These are phyloP conservation scores for Acronicta leporina DNA, from an alignment of 2,888 invertebrate species.

Conservation along the genomic window DNA sequence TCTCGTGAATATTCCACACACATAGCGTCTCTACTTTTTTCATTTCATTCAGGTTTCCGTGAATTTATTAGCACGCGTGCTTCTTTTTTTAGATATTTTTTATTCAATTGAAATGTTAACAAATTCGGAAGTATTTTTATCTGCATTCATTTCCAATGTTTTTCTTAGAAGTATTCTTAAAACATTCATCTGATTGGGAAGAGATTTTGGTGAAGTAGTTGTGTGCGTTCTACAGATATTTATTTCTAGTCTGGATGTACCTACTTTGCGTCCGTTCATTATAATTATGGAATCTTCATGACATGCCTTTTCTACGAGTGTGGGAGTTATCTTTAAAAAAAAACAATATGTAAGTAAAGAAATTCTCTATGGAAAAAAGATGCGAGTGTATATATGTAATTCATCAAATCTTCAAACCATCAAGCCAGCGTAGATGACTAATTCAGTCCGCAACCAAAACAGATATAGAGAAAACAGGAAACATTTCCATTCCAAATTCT, in stretches of 20 bases:
- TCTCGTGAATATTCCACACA: constrained; percentile 32
- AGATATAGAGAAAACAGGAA: constrained; percentile 9
- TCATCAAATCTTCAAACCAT: neutral
- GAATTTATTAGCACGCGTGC: neutral
- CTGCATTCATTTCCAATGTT: too few species aligned
- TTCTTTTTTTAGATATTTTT: constrained; percentile 8
- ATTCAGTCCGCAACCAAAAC: neutral
- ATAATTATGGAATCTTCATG: too few species aligned
- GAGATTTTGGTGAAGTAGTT: too few species aligned
- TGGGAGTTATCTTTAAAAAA: too few species aligned
- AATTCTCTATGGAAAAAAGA: too few species aligned
- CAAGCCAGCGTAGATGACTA: neutral
- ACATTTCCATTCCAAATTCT: constrained; percentile 16
- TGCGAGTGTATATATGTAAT: neutral
- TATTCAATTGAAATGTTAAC: neutral
- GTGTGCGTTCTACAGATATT: too few species aligned
- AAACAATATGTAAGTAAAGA: too few species aligned
- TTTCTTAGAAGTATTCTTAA: too few species aligned
- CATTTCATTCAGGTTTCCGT: constrained; percentile 31
- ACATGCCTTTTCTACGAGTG: too few species aligned
- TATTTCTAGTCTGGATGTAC: too few species aligned
- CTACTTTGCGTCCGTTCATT: too few species aligned
- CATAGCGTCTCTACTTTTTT: constrained; percentile 25
- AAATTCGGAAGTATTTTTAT: neutral
- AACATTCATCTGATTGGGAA: too few species aligned